Evolutionary conservation across 2,797 vertebrate species (phyloP), one percentile per base, ranked within the genome.

Genomic region (Garrulus glandarius): DNA sequence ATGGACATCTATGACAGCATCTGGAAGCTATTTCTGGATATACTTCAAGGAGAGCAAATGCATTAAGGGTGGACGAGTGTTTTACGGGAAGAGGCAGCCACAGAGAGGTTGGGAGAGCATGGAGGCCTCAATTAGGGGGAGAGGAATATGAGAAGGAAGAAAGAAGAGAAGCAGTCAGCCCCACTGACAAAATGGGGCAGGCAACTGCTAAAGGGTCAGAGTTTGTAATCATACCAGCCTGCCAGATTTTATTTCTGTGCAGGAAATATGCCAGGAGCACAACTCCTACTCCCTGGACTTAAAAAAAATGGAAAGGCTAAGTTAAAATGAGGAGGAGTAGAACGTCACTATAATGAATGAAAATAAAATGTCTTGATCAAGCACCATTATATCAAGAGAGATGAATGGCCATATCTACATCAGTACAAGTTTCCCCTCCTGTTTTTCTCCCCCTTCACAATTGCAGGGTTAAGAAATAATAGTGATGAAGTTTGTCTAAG

Each of bases 1-100:
- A 95, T 78, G 68, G 91, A 93, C 78, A 91, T 91, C 79, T 84
- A 89, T 93, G 89, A 96, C 92, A 92, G 91, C 91, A 96, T 96
- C 91, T 96, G 96, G 86, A 97, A 97, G 92, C 15, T 93, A 92
- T 95, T 95, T 68, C 87, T 96, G 93, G 91, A 94, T 75, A 43
- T 64, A 80, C 78, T 96, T 97, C 91, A 96, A 93, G 5, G 3
- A 83, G 60, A 91, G 41, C 47, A 87, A 92, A 92, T 50, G 82
- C 53, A 85, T 89, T 95, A 91, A 80, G 71, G 57, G 75, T 71
- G 50, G 65, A 83, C 2, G 11, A 84, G 43, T 69, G 71, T 68
- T 80, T 91, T 93, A 93, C 5, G 2, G 84, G 64, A 95, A 83
- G 34, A 95, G 34, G 41, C 81, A 92, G 89, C 30, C 53, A 3